Evolutionary conservation across 2,888 invertebrate genomes (phyloP), one percentile per base, ranked within the genome.

Genomic region (Sthenelais limicola): DNA sequence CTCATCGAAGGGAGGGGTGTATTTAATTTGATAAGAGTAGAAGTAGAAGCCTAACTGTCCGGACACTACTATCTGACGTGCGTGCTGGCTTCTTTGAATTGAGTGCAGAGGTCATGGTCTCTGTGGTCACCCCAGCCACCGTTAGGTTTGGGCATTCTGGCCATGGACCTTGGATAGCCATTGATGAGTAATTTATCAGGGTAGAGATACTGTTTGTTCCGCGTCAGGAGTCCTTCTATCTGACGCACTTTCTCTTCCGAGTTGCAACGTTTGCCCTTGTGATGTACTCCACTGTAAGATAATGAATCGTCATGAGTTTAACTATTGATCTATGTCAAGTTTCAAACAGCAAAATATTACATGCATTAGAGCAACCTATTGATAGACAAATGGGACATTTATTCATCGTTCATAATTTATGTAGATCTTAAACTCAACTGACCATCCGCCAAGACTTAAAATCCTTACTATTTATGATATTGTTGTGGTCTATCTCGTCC

Each of bases 51-150:
- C n/a, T n/a, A n/a, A n/a, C n/a, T n/a, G n/a, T n/a, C n/a, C n/a
- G n/a, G n/a, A n/a, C n/a, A 38, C 62, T 62, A 62, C 38, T 28
- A 21, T 5, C 51, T 54, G 35, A 54, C 51, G 28, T 70, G 70
- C 35, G 70, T 54, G 18, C 38, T n/a, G 2, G 33, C 70, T 3
- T 70, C 54, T 12, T n/a, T 56, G 72, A 86, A 85, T 67, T 84
- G 84, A 28, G 80, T 89, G 88, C 96, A 97, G 26, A 97, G 88
- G 80, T 92, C 91, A 84, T 93, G 93, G 89, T 97, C 96, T 75
- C 96, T 90, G n/a, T 89, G 80, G 82, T 99, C 99, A 7, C 97
- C 97, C 98, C 99, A 99, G 0, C 98, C 98, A 0, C 98, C 99
- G 85, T 99, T 99, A 24, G 86, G 83, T 76, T 87, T 87, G 1